Percentiles rank a stretch among this genome's conserved stretches.
These are phyloP conservation scores for Strigops habroptila DNA, from an alignment of 2,113 vertebrate genomes.

Conservation along the genomic window DNA sequence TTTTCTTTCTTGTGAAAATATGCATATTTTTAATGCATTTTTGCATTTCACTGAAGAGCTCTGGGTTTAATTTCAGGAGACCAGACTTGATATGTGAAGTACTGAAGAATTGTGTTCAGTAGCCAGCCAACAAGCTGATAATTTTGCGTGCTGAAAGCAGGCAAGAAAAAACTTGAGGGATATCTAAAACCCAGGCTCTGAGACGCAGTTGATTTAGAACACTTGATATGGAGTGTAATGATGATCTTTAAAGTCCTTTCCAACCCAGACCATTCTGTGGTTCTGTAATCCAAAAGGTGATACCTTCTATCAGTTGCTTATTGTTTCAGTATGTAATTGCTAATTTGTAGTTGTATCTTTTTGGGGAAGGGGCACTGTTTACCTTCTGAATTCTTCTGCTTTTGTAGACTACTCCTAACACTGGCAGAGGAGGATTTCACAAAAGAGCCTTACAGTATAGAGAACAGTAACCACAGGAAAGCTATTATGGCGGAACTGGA, in stretches of 20 bases:
- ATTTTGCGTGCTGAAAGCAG: neutral
- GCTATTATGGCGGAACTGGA: slow-evolving; percentile 85
- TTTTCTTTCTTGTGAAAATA: neutral
- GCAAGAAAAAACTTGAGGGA: neutral
- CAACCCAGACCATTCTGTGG: neutral
- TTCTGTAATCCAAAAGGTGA: neutral
- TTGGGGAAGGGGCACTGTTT: neutral
- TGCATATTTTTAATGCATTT: neutral
- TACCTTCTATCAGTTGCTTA: neutral
- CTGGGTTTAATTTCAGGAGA: neutral
- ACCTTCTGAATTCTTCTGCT: neutral
- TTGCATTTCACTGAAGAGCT: neutral
- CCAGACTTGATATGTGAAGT: neutral
- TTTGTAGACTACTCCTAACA: slow-evolving; percentile 83
- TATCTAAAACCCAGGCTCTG: slow-evolving; percentile 1
- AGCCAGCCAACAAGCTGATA: neutral
- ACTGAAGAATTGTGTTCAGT: neutral
- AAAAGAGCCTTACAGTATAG: slow-evolving; percentile 79
- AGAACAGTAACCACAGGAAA: slow-evolving; percentile 83
- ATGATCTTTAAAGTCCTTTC: neutral
- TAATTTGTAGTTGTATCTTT: neutral
- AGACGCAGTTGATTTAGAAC: neutral
- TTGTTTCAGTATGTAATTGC: neutral
- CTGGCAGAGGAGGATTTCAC: slow-evolving; percentile 87
- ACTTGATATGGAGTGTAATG: neutral